A percentile compares a stretch with the other conserved stretches of the same genome.
These are phyloP conservation scores for Pomatorhinus ruficollis DNA, from an alignment of 2,113 vertebrate species.

Conservation along the genomic window DNA sequence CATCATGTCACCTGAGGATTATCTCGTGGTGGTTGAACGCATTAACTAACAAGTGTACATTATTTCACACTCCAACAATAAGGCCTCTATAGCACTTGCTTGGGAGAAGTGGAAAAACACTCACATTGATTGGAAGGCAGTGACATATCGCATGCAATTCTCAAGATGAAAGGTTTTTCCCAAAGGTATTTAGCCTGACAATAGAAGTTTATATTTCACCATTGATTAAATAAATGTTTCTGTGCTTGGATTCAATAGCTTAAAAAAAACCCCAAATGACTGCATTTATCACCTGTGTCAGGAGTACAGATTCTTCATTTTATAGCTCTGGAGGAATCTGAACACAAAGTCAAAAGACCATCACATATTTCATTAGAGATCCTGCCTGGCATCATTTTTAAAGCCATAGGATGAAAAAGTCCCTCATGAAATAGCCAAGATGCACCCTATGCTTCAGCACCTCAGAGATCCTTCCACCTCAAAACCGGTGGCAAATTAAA, in stretches of 20 bases:
- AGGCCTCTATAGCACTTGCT: not conserved
- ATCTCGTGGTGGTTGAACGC: constrained; percentile 52
- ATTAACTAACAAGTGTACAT: constrained; percentile 49
- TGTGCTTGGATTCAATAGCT: not conserved
- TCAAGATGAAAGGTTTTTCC: not conserved
- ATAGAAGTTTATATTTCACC: not conserved
- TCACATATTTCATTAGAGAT: not conserved
- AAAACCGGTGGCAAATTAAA: not conserved
- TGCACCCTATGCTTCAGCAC: not conserved
- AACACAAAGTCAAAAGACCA: not conserved
- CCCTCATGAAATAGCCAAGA: not conserved
- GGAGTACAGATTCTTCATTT: not conserved
- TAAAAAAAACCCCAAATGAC: not conserved
- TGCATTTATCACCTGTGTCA: not conserved
- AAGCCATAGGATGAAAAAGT: not conserved
- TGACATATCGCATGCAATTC: not conserved
- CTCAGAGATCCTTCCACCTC: not conserved
- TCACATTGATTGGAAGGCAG: not conserved
- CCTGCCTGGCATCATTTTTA: not conserved
- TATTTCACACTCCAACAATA: constrained; percentile 42
- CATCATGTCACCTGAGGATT: constrained; percentile 59
- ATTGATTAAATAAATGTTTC: not conserved
- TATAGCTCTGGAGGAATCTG: not conserved
- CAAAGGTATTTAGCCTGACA: not conserved
- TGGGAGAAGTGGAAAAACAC: not conserved